Evolutionary conservation across 2,797 vertebrate genomes (phyloP), one percentile per base, ranked within the genome.

Genomic region (Otus scops): DNA sequence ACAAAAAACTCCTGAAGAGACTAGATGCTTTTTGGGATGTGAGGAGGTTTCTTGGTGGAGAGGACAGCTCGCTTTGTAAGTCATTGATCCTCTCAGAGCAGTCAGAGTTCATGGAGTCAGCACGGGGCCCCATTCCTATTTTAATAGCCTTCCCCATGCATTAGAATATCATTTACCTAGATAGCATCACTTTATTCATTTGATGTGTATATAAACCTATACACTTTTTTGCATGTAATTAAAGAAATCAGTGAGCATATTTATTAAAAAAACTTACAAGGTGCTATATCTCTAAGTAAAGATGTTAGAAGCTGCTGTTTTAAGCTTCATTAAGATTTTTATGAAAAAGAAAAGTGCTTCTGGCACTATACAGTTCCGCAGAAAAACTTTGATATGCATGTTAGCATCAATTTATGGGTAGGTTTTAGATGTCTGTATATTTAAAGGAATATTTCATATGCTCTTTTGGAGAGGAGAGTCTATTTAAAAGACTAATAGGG

Each of bases 251-350:
- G 43, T 69, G 57, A 93, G 26, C 3, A 1, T 59, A 71, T 93
- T 92, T 79, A 54, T 93, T 70, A 6, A 82, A 80, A 85, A 88
- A 34, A 5, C 3, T 5, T 23, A 81, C 47, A 67, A 78, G 23
- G 56, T 88, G 47, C 56, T 84, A 1, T 86, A 69, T 73, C 36
- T 90, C 77, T 82, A 64, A 79, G 47, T 74, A 87, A 96, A 93
- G 85, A 90, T 88, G 47, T 81, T 92, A 54, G n/a, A 88, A 85
- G 67, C 45, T 81, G 79, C 61, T 64, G 47, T 11, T 93, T 95
- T 90, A 94, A 95, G 86, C 83, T 95, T 95, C 82, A 90, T 94
- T 95, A 94, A 82, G 73, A 73, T 88, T 92, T 96, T 79, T 94
- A 74, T 95, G 93, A 75, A 81, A 92, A 88, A 85, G 32, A 80